Base-by-base conservation (phyloP, 2,888 invertebrate species). In the Andrena marginata region DNA sequence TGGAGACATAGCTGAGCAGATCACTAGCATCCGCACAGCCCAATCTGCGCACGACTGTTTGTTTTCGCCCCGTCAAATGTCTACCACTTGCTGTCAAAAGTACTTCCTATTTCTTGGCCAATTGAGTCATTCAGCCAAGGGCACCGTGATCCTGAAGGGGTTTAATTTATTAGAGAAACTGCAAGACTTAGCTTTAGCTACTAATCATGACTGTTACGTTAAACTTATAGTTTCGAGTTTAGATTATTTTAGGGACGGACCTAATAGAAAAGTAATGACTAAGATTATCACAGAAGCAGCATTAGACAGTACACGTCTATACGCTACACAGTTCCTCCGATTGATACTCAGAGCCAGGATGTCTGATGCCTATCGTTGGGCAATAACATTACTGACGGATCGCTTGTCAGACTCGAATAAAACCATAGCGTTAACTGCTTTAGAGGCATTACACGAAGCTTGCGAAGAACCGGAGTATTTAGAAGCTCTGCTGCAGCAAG, bases 81-180 rank as follows among this genome's bases (percentile, higher is more conserved):
- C 96, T 89, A 97, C 97, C 90, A 98, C 98, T 0, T 97, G 98
- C 95, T 98, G 98, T 93, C 98, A 98, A 94, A 97, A 97, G 95
- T 99, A 99, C 95, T 99, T 99, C 94, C 95, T 99, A 62, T 97
- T 98, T 93, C 96, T 99, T 83, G 99, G 99, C 0, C 97, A 98
- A 88, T 95, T 99, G 90, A 97, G 97, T 88, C 96, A 97, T 84
- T 96, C 96, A 7, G 95, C 96, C 71, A 95, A 95, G 63, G 97
- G 97, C 1, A 94, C 97, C 59, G 95, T 95, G 86, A 95, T 97
- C 71, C 95, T 99, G 65, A 97, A 97, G 84, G 96, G 90, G 42
- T 93, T 93, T 68, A 90, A 93, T 81, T 80, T 94, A 31, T 83
- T 94, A 54, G 92, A 93, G 8, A 93, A 91, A 51, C 95, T 98